Evolutionary conservation across 2,888 invertebrate genomes (phyloP), one percentile per base, ranked within the genome.

Genomic region (Sisyra nigra): DNA sequence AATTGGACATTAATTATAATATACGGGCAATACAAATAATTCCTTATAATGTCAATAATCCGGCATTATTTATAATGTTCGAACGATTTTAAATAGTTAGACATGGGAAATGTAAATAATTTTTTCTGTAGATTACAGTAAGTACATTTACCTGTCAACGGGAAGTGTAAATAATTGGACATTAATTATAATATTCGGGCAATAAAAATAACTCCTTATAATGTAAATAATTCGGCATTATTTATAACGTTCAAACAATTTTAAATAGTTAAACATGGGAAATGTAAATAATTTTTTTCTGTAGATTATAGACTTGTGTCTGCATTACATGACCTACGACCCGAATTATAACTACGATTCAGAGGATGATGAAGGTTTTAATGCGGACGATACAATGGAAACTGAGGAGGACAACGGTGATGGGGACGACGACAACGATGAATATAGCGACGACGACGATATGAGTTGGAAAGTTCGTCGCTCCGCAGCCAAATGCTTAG

Each of bases 331-430:
- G 48, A 86, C 87, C 1, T 93, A 97, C 56, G 98, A 98, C 66
- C 98, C 98, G 1, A 99, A 99, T 62, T 98, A 98, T 60, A 96
- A 97, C 64, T 98, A 98, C 56, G 97, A 94, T 59, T 91, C 87
- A 48, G 86, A 84, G 51, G 88, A 82, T 50, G 71, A 69, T 36
- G 75, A 76, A 18, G 71, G 71, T 0, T 74, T 75, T 35, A 24
- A 24, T 24, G 70, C 65, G 41, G 69, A 74, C 41, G 73, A 73
- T 6, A 71, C 73, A 31, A 81, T 80, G 56, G 87, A 80, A 47
- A 76, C 73, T 1, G 68, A 69, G 46, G 74, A 74, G 47, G 74
- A 74, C 42, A 71, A 67, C 2, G 79, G 76, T 19, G 79, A 78
- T 47, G 78, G 76, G 40, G 84, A 80, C 37, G 87, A 85, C 18